Base-by-base conservation (phyloP, 2,888 invertebrate species). In the Drosophila kokeensis region DNA sequence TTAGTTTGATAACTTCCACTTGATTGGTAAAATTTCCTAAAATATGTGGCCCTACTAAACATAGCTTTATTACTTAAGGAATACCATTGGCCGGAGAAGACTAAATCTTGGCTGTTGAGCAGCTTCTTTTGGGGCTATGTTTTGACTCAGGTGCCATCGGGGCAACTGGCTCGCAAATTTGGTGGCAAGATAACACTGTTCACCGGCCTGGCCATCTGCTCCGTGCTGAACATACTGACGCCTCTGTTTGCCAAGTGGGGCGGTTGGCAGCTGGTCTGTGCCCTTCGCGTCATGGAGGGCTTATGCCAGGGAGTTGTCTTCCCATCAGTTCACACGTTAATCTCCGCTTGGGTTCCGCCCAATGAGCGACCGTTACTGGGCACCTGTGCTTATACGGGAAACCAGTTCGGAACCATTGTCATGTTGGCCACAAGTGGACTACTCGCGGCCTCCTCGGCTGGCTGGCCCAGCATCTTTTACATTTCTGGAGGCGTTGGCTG, bases 381-480 rank as follows among this genome's bases (percentile, higher is more conserved):
- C 64, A 95, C 96, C 63, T 95, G 95, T 55, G 94, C 95, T 8
- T 96, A 96, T 90, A 94, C 95, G 57, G 97, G 97, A 55, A 95
- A 95, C 13, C 96, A 96, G 90, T 94, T 97, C 15, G 98, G 98
- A 10, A 97, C 97, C 13, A 96, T 97, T 0, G 90, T 97, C 1
- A 95, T 97, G 83, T 92, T 97, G 88, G 94, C 96, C 29, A 81
- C 95, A 29, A 95, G 96, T n/a, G 97, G 97, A 0, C 93, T 95
- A 4, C 93, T 98, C 50, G 94, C 96, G 0, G 95, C 95, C 0
- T 95, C 96, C 0, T 81, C 93, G 0, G 94, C 95, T 85, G 97
- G 97, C 0, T 97, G 97, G 97, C 96, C 96, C 0, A 94, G 96
- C 10, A 95, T 96, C 67, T 97, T 97, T 92, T 97, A 97, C 89